Evolutionary conservation across 2,888 invertebrate genomes (phyloP).

Genomic region (Subacronicta megacephala): DNA sequence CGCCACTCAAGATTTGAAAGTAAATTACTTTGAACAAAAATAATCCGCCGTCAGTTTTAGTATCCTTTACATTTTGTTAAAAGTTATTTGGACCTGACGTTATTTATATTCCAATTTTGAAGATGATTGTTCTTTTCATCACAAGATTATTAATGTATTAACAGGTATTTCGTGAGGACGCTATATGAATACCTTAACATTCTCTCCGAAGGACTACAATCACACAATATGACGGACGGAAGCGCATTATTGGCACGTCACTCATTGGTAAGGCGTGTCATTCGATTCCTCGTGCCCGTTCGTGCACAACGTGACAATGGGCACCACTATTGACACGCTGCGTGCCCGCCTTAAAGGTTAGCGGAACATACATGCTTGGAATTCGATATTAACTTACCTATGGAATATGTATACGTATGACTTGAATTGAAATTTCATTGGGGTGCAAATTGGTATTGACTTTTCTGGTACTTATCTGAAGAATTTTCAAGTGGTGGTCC

Average conservation of each 20-base stretch:
- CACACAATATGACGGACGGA: conserved; percentile 3
- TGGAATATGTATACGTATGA: conserved; percentile 17
- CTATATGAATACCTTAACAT: too few relatives aligned
- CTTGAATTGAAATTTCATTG: conserved; percentile 36
- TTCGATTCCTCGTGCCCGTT: conserved; percentile 8
- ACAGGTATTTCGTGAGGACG: too few relatives aligned
- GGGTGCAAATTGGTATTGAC: not conserved
- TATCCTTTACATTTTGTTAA: too few relatives aligned
- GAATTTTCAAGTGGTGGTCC: too few relatives aligned
- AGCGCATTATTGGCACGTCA: conserved; percentile 17
- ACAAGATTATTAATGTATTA: too few relatives aligned
- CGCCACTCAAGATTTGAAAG: too few relatives aligned
- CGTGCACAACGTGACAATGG: conserved; percentile 20
- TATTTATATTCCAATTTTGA: too few relatives aligned
- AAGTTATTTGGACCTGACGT: too few relatives aligned
- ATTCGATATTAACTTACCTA: conserved; percentile 46
- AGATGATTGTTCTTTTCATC: too few relatives aligned
- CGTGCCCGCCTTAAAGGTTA: conserved; percentile 18
- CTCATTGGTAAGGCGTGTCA: conserved; percentile 3
- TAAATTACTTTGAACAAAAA: too few relatives aligned
- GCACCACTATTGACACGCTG: conserved; percentile 5
- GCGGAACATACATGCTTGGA: conserved; percentile 22
- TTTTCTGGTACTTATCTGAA: too few relatives aligned
- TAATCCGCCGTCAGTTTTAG: too few relatives aligned
- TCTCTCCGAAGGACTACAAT: not conserved